These are phyloP conservation scores for Pachydiplax longipennis DNA, from an alignment of 2,888 invertebrate species.

Conservation along the genomic window DNA sequence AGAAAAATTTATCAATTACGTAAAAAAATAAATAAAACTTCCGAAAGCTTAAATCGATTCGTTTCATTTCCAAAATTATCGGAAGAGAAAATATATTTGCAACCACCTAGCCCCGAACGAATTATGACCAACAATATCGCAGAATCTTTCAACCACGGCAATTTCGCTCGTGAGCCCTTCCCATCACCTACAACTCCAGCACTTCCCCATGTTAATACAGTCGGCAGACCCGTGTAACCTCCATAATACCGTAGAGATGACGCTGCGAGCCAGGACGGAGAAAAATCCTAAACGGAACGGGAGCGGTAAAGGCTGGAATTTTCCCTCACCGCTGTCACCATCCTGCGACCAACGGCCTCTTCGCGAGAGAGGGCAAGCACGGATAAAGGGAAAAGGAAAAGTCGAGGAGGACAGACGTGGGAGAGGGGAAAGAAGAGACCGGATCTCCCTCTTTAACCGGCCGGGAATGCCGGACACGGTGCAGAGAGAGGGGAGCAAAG, in stretches of 20 bases:
- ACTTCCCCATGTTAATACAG: background rate
- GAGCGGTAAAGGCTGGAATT: background rate
- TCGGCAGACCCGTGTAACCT: background rate
- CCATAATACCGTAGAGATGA: background rate
- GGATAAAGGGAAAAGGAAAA: background rate
- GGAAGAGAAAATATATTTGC: too few species aligned
- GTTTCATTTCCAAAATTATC: too few species aligned
- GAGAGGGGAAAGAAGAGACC: background rate
- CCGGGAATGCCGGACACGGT: slow-evolving; percentile 33
- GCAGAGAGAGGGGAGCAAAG: background rate
- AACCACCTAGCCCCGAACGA: too few species aligned
- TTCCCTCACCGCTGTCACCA: background rate
- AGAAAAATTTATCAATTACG: too few species aligned
- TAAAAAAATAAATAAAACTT: too few species aligned
- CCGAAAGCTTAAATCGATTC: too few species aligned
- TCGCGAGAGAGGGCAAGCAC: background rate
- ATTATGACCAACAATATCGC: too few species aligned
- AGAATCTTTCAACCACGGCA: too few species aligned
- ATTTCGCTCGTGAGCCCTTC: too few species aligned
- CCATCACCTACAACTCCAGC: too few species aligned
- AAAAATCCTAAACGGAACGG: background rate
- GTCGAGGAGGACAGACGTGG: background rate
- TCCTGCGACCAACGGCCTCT: background rate
- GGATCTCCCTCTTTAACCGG: slow-evolving; percentile 33
- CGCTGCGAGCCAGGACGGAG: background rate